Percentiles rank a stretch among this genome's conserved stretches.
Evolutionary conservation across 92 coral and sea anemone genomes (phyloP).

Genomic region (Diadumene lineata): DNA sequence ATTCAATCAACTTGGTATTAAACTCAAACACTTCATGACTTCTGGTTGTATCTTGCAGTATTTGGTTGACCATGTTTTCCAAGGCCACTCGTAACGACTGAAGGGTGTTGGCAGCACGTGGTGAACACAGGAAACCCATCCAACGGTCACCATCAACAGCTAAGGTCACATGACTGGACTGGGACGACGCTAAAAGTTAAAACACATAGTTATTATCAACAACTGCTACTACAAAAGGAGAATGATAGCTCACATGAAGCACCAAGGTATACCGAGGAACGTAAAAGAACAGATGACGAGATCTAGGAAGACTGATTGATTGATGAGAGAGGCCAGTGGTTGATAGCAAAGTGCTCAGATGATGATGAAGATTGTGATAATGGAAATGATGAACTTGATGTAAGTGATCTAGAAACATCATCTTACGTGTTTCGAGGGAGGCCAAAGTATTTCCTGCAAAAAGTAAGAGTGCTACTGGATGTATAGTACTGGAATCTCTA

Average conservation of each 20-base stretch:
- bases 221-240: not conserved
- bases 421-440: constrained; percentile 36
- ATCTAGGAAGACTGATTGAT: too few species aligned
- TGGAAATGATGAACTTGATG: too few species aligned
- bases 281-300: not conserved
- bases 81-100: constrained; percentile 71
- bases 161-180: constrained; percentile 57
- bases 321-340: too few species aligned
- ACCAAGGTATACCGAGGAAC: not conserved
- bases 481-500: constrained; percentile 86
- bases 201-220: not conserved
- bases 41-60: constrained; percentile 33
- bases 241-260: not conserved
- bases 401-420: too few species aligned
- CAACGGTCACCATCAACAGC: constrained; percentile 84
- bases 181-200: constrained; percentile 16
- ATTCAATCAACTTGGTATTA: constrained; percentile 64
- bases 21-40: constrained; percentile 48
- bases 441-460: constrained; percentile 77
- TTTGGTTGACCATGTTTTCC: constrained; percentile 68
- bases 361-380: too few species aligned
- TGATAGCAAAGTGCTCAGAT: too few species aligned
- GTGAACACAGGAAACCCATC: constrained; percentile 78
- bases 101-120: constrained; percentile 66
- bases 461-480: constrained; percentile 83